Percentiles rank a stretch among this genome's conserved stretches.
phyloP scores from a whole-genome alignment of 2,797 vertebrate genomes.

The Chloroceryle amazona region DNA sequence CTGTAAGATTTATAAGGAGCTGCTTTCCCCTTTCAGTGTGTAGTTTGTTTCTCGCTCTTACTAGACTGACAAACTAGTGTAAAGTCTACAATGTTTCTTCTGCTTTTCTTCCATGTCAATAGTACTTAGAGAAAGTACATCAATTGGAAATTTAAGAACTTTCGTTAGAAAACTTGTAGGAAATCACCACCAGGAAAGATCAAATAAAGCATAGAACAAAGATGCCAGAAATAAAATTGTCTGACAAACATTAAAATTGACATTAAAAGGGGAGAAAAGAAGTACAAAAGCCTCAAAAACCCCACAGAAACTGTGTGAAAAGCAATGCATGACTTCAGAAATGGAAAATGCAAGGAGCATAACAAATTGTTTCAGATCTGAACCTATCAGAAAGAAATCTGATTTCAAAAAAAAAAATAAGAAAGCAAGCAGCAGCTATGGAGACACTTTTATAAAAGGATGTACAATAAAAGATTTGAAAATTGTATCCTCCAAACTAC shows the following conservation, averaged over 20 bases:
- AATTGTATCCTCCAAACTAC: conserved; percentile 23
- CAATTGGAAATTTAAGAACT: conserved; percentile 9
- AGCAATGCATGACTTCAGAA: conserved; percentile 21
- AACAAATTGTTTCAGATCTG: conserved; percentile 33
- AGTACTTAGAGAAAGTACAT: neutral
- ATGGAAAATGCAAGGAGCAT: conserved; percentile 26
- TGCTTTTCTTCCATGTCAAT: neutral
- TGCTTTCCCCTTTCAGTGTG: neutral
- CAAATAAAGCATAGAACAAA: conserved; percentile 38
- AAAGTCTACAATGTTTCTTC: neutral
- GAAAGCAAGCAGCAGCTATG: neutral
- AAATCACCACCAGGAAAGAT: conserved; percentile 1
- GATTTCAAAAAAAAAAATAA: neutral
- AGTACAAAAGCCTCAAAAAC: conserved; percentile 29
- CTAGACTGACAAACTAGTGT: neutral
- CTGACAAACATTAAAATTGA: neutral
- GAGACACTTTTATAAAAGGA: conserved; percentile 22
- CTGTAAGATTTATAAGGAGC: neutral
- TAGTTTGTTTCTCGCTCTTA: neutral
- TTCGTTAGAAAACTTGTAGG: neutral
- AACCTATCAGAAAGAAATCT: neutral
- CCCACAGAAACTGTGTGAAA: neutral
- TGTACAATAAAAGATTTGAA: conserved; percentile 12
- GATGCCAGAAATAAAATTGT: neutral
- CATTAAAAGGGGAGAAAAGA: neutral